phyloP scores from a whole-genome alignment of 2,888 invertebrate genomes.

The Syritta pipiens region DNA sequence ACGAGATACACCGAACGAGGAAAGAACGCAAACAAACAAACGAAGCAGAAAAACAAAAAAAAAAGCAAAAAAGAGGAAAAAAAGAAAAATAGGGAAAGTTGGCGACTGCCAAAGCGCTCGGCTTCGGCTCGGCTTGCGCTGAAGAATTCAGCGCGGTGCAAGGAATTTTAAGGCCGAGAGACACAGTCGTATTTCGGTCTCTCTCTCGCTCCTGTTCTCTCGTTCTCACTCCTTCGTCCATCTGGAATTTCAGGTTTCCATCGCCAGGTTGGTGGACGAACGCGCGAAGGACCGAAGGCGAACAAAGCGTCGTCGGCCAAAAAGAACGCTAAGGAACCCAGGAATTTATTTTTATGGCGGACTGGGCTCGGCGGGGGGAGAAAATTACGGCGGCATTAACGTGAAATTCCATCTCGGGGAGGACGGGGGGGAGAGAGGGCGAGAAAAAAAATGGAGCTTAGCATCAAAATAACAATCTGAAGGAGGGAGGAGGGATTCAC shows the following conservation, averaged over 20 bases:
- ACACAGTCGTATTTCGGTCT: constrained; percentile 20
- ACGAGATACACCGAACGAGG: constrained; percentile 16
- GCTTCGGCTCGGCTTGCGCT: constrained; percentile 43
- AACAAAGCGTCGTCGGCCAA: background rate
- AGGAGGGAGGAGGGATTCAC: constrained; percentile 30
- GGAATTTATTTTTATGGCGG: constrained; percentile 66
- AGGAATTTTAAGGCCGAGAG: constrained; percentile 55
- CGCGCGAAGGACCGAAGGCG: constrained; percentile 2
- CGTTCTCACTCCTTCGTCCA: constrained; percentile 39
- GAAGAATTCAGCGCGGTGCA: constrained; percentile 61
- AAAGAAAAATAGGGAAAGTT: background rate
- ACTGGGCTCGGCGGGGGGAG: constrained; percentile 49
- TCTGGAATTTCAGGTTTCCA: constrained; percentile 64
- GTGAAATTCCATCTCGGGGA: constrained; percentile 57
- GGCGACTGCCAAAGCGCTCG: constrained; percentile 38
- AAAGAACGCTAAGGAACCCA: constrained; percentile 34
- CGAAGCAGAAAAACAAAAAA: background rate
- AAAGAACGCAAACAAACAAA: background rate
- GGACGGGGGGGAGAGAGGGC: no score
- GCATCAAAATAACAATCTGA: constrained; percentile 65
- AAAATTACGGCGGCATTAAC: constrained; percentile 63
- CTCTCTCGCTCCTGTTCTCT: constrained; percentile 21
- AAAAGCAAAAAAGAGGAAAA: background rate
- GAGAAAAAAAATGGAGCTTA: constrained; percentile 43
- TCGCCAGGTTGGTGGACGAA: constrained; percentile 27